Percentiles rank a stretch among this genome's conserved stretches.
phyloP scores from a whole-genome alignment of 2,797 vertebrate genomes.

The Mionectes olivaceus region DNA sequence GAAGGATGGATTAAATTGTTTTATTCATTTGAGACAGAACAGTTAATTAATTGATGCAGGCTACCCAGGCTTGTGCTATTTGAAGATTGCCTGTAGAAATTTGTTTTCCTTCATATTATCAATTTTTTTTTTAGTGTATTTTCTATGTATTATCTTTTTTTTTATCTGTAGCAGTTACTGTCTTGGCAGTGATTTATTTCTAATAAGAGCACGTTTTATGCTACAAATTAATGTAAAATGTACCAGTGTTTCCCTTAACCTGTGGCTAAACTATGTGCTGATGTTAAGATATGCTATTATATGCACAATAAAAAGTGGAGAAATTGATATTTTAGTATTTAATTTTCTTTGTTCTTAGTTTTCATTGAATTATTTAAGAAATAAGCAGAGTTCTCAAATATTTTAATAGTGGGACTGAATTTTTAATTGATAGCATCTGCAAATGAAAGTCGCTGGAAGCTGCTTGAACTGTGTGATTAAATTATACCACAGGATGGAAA shows the following conservation, averaged over 20 bases:
- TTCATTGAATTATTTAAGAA: background rate
- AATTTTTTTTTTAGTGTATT: background rate
- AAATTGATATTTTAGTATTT: background rate
- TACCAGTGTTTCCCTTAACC: background rate
- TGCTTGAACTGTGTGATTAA: background rate
- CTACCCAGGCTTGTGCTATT: background rate
- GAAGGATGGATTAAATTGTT: background rate
- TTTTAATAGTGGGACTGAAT: background rate
- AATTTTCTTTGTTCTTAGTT: background rate
- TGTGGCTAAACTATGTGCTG: background rate
- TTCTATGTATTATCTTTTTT: background rate
- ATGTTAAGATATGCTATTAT: background rate
- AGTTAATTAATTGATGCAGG: conserved; percentile 39
- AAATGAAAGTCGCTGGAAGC: background rate
- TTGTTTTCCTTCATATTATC: background rate
- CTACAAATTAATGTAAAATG: background rate
- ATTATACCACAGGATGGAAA: background rate
- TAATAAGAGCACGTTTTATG: background rate
- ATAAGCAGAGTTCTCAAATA: background rate
- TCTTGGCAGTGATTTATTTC: conserved; percentile 23
- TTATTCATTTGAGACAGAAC: background rate
- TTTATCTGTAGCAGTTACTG: background rate
- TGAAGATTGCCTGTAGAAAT: background rate
- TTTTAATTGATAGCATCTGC: background rate
- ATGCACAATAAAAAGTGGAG: background rate